A percentile compares a stretch with the other conserved stretches of the same genome.
phyloP scores from a whole-genome alignment of 2,888 invertebrate species.

The Lasioglossum malachurum region DNA sequence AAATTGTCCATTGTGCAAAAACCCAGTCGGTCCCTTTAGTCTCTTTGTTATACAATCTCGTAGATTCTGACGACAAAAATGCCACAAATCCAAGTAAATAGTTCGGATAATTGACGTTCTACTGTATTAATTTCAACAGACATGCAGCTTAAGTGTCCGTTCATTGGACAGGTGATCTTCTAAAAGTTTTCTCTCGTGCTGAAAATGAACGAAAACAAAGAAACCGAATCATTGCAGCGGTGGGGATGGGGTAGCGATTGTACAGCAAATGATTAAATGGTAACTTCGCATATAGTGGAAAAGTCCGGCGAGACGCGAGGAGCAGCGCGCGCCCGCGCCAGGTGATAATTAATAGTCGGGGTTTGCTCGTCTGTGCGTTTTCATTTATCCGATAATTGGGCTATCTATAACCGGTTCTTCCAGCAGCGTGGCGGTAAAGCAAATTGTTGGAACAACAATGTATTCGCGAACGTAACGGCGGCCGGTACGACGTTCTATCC shows the following conservation, averaged over 20 bases:
- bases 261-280: neutral
- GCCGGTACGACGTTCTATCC: constrained; percentile 39
- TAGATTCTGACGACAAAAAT: too few species aligned
- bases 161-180: too few species aligned
- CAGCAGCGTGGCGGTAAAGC: constrained; percentile 34
- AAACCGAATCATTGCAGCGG: neutral
- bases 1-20: too few species aligned
- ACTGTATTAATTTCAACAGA: too few species aligned
- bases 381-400: constrained; percentile 47
- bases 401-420: constrained; percentile 48
- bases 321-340: neutral
- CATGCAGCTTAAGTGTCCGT: too few species aligned
- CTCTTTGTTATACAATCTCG: too few species aligned
- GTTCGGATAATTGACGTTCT: too few species aligned
- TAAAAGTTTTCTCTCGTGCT: neutral
- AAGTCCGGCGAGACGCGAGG: neutral
- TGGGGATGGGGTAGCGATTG: neutral
- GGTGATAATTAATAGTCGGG: constrained; percentile 21
- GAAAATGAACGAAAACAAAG: neutral
- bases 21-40: too few species aligned
- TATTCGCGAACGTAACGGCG: neutral
- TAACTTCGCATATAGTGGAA: neutral
- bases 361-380: constrained; percentile 18
- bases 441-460: constrained; percentile 55
- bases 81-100: too few species aligned